Percentiles rank a stretch among this genome's conserved stretches.
Evolutionary conservation across 2,888 invertebrate genomes (phyloP).

Genomic region (Theretra japonica): DNA sequence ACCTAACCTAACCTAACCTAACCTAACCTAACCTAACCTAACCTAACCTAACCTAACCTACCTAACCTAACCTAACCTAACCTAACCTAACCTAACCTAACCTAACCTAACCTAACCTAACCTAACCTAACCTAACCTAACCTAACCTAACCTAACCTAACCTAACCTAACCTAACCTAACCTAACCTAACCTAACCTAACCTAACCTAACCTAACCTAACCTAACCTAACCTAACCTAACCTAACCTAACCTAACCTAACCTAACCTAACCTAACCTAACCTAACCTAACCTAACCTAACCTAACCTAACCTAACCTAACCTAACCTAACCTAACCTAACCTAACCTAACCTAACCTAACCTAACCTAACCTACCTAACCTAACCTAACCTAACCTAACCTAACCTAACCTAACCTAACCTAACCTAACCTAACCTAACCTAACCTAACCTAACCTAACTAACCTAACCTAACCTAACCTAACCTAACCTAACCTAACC

Average conservation of each 20-base stretch:
- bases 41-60: constrained; percentile 45
- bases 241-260: constrained; percentile 45
- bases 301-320: constrained; percentile 44
- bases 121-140: constrained; percentile 43
- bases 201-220: constrained; percentile 43
- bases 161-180: constrained; percentile 43
- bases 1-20: constrained; percentile 47
- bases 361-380: too few species aligned
- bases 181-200: constrained; percentile 44
- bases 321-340: constrained; percentile 45
- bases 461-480: too few species aligned
- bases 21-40: too few species aligned
- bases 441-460: too few species aligned
- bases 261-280: constrained; percentile 44
- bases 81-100: constrained; percentile 46
- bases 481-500: too few species aligned
- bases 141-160: too few species aligned
- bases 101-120: constrained; percentile 44
- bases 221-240: constrained; percentile 37
- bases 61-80: constrained; percentile 46
- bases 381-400: too few species aligned
- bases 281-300: constrained; percentile 47
- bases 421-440: too few species aligned
- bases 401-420: too few species aligned
- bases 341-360: too few species aligned